Percentiles rank a stretch among this genome's conserved stretches.
Evolutionary conservation across 92 coral and sea anemone species (phyloP).

Genomic region (Umimayanthus kanabou): DNA sequence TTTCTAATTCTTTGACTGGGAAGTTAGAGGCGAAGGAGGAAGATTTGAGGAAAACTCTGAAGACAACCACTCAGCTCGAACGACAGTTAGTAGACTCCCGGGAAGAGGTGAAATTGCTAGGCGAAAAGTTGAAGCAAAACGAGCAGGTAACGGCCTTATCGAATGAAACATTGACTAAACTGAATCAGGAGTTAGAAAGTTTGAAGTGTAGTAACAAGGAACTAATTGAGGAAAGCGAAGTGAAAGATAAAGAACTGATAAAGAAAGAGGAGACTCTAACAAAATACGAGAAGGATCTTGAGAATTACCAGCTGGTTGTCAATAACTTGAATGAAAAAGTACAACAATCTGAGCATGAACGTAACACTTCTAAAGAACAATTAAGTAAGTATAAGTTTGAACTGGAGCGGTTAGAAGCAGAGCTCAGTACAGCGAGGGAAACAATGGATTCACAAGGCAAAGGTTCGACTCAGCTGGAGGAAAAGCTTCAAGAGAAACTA

Average conservation of each 20-base stretch:
- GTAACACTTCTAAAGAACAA: slow-evolving; percentile 54
- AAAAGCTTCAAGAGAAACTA: slow-evolving; percentile 62
- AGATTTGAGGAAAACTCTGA: slow-evolving; percentile 66
- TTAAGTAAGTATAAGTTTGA: slow-evolving; percentile 53
- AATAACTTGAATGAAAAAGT: slow-evolving; percentile 62
- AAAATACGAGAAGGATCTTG: slow-evolving; percentile 65
- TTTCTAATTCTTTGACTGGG: slow-evolving; percentile 59
- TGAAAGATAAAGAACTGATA: slow-evolving; percentile 51
- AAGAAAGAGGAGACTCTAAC: slow-evolving; percentile 43
- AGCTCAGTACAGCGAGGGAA: slow-evolving; percentile 43
- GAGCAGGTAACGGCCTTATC: slow-evolving; percentile 38
- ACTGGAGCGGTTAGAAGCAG: slow-evolving; percentile 55
- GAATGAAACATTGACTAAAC: slow-evolving; percentile 41
- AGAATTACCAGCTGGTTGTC: slow-evolving; percentile 63
- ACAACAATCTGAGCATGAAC: slow-evolving; percentile 58
- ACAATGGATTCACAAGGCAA: slow-evolving; percentile 54
- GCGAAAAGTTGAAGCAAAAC: slow-evolving; percentile 52
- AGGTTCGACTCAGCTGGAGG: slow-evolving; percentile 53
- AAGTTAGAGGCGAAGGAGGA: slow-evolving; percentile 72
- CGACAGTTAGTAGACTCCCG: slow-evolving; percentile 54
- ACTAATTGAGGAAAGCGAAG: slow-evolving; percentile 45
- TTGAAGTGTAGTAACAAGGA: slow-evolving; percentile 48
- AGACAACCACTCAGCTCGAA: slow-evolving; percentile 58
- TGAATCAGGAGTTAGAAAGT: slow-evolving; percentile 51
- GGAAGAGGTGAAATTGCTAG: slow-evolving; percentile 62